phyloP scores from a whole-genome alignment of 1,140 invertebrate genomes.

The Drosophila bifasciata region DNA sequence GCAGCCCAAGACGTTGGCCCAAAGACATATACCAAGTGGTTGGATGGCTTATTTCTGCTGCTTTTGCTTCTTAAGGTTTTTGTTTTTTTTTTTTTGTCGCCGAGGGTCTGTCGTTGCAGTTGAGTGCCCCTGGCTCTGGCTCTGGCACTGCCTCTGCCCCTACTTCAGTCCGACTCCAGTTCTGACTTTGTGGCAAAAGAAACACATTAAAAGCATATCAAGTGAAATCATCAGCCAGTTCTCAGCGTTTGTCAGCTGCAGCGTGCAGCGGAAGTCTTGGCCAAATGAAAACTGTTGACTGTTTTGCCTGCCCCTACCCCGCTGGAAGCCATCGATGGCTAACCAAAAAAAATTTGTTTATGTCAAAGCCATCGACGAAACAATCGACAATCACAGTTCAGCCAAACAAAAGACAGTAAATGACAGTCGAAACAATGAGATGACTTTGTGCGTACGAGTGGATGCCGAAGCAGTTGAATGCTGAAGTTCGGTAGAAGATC shows the following conservation, averaged over 20 bases:
- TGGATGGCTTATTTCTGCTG: constrained; percentile 3
- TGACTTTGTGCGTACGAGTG: constrained; percentile 17
- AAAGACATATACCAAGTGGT: constrained; percentile 17
- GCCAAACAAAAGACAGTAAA: no score
- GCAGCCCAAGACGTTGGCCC: constrained; percentile 31
- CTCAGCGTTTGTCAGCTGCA: constrained; percentile 54
- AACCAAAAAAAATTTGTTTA: not conserved
- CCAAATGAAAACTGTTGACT: not conserved
- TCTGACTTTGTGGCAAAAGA: constrained; percentile 56
- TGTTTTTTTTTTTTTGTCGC: constrained; percentile 37
- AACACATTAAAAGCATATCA: constrained; percentile 80
- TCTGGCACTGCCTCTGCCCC: not conserved
- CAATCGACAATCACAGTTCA: not conserved
- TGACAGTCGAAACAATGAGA: constrained; percentile 13
- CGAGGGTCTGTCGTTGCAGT: constrained; percentile 68
- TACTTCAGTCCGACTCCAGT: no score
- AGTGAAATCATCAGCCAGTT: constrained; percentile 67
- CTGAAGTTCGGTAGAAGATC: no score
- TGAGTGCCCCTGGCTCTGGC: constrained; percentile 48
- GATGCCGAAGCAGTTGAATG: not conserved
- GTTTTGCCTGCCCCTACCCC: not conserved
- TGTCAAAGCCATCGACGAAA: not conserved
- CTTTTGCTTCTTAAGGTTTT: not conserved
- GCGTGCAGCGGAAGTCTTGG: constrained; percentile 4
- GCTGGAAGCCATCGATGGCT: not conserved